phyloP scores from a whole-genome alignment of 2,888 invertebrate species.

The Hartigia nigra region DNA sequence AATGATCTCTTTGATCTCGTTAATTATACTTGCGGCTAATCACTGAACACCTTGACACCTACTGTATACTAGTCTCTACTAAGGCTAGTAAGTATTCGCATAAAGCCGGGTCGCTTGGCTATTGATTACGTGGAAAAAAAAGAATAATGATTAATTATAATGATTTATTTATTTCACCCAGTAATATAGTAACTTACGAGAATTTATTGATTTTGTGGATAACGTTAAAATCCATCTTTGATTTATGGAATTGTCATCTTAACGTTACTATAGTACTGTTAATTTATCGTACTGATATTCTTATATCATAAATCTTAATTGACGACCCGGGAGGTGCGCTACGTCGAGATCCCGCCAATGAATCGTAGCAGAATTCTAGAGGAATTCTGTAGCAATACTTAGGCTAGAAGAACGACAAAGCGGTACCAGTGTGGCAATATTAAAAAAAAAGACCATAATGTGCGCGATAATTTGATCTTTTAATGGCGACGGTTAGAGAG shows the following conservation, averaged over 20 bases:
- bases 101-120: not conserved
- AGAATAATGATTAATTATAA: not conserved
- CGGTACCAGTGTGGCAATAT: not conserved
- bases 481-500: constrained; percentile 38
- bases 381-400: not conserved
- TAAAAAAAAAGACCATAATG: not conserved
- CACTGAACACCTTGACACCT: constrained; percentile 52
- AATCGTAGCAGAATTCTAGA: not conserved
- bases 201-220: not conserved
- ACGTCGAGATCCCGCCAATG: not conserved
- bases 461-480: not conserved
- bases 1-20: not conserved
- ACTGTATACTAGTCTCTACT: constrained; percentile 51
- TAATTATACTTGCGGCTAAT: constrained; percentile 9
- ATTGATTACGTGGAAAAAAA: constrained; percentile 10
- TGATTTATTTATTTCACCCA: constrained; percentile 10
- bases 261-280: not conserved
- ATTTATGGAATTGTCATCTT: not conserved
- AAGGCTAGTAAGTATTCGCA: constrained; percentile 56
- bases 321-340: not conserved
- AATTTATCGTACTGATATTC: not conserved
- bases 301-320: not conserved
- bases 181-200: not conserved
- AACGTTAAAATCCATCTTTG: not conserved
- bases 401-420: not conserved